Evolutionary conservation across 2,888 invertebrate species (phyloP), one percentile per base, ranked within the genome.

Genomic region (Rhagophthalmus giganteus): DNA sequence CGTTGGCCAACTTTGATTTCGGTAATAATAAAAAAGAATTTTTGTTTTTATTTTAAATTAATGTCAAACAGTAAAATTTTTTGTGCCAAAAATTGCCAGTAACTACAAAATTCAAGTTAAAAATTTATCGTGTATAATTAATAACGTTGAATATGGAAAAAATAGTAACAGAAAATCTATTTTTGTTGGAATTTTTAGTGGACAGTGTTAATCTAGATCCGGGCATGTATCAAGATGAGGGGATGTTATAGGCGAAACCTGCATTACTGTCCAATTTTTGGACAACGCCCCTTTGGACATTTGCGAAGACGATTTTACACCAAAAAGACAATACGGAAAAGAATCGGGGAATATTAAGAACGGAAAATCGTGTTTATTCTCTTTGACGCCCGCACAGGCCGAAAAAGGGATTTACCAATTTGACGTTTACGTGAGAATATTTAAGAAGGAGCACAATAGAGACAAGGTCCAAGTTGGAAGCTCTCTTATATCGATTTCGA

Each of bases 331-430:
- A 54, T 60, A 15, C 27, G 54, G 41, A 72, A 75, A 1, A 76
- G 76, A 27, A 62, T 69, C 16, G 2, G 62, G 58, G 4, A 69
- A 75, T 0, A 80, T 83, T 49, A 82, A 81, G 63, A 83, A 76
- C 58, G 85, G 85, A 26, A 85, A 85, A 68, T 85, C 85, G 1
- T 84, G 84, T 59, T 71, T 86, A 8, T 86, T 86, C 64, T 83
- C 83, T 0, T 69, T 85, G 2, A 79, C 81, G 24, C 76, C 80
- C 30, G 60, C 67, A 3, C 79, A 81, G 16, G 79, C 84, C 0
- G 63, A 65, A 11, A 70, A 74, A 26, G 80, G 81, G 0, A 71
- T 80, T 63, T 71, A 71, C 42, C 75, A 76, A 33, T 85, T 84
- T 61, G 81, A 82, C 1, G 67, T 85, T 2, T 75, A 74, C 42